Evolutionary conservation across 2,797 vertebrate species (phyloP).

Genomic region (Poecilia velifera): DNA sequence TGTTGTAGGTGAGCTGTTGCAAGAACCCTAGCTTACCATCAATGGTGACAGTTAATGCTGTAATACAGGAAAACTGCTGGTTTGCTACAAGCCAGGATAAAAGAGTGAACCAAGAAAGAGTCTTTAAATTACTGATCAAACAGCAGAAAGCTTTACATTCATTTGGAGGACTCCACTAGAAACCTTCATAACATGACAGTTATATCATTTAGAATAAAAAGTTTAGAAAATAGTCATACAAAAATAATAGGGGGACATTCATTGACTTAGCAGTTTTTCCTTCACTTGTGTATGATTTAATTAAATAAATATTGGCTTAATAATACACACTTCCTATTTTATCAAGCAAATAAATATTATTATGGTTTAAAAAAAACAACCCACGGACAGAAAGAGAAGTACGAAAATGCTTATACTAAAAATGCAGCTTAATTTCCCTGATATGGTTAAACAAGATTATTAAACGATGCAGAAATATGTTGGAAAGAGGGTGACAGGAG

Average conservation of each 20-base stretch:
- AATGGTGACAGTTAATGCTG: conserved; percentile 42
- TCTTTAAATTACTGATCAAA: conserved; percentile 33
- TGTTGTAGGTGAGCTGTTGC: conserved; percentile 58
- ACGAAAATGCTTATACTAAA: neutral
- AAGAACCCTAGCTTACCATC: conserved; percentile 32
- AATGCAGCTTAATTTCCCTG: neutral
- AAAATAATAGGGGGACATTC: neutral
- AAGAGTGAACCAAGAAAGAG: conserved; percentile 32
- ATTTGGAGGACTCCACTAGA: conserved; percentile 11
- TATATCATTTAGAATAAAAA: neutral
- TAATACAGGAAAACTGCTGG: conserved; percentile 53
- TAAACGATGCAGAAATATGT: neutral
- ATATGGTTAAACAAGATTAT: neutral
- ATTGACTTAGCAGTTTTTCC: conserved; percentile 13
- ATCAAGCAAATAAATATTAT: neutral
- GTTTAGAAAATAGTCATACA: neutral
- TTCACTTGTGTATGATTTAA: conserved; percentile 23
- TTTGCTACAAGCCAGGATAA: conserved; percentile 33
- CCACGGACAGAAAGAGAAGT: neutral
- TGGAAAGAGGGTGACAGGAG: neutral
- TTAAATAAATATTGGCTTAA: conserved; percentile 1
- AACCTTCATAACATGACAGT: neutral
- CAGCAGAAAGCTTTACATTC: conserved; percentile 9
- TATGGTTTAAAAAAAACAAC: neutral
- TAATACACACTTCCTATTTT: neutral